phyloP scores from a whole-genome alignment of 2,797 vertebrate species.

The Pelodytes ibericus region DNA sequence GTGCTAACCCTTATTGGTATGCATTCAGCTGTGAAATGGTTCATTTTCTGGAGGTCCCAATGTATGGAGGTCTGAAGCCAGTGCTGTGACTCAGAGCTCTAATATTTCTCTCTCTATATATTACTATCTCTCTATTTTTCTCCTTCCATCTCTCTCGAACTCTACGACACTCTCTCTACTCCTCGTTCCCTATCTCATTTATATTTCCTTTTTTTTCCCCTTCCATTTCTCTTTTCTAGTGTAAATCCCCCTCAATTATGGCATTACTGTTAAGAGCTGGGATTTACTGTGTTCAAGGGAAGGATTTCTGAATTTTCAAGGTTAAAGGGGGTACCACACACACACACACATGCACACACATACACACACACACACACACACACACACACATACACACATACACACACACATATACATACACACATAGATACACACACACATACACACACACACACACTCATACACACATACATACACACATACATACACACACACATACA shows the following conservation, averaged over 20 bases:
- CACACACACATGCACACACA: not conserved
- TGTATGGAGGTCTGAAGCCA: not conserved
- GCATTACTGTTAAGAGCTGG: not conserved
- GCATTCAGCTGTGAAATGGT: not conserved
- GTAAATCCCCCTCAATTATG: not conserved
- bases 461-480: too few relatives aligned
- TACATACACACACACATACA: too few relatives aligned
- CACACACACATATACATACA: not conserved
- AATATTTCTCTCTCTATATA: not conserved
- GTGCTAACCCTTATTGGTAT: not conserved
- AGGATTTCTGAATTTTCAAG: not conserved
- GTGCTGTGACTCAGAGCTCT: not conserved
- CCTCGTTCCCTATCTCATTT: not conserved
- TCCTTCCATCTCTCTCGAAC: not conserved
- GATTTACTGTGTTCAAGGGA: not conserved
- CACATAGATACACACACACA: too few relatives aligned
- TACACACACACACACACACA: too few relatives aligned
- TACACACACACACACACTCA: too few relatives aligned
- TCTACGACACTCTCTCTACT: not conserved
- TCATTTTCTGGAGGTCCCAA: conserved; percentile 1
- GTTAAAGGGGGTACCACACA: not conserved
- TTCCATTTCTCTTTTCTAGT: not conserved
- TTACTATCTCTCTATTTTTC: not conserved
- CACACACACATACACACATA: not conserved
- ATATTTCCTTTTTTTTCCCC: not conserved